A percentile compares a stretch with the other conserved stretches of the same genome.
Evolutionary conservation across 2,113 vertebrate species (phyloP).

Genomic region (Labeo catla): DNA sequence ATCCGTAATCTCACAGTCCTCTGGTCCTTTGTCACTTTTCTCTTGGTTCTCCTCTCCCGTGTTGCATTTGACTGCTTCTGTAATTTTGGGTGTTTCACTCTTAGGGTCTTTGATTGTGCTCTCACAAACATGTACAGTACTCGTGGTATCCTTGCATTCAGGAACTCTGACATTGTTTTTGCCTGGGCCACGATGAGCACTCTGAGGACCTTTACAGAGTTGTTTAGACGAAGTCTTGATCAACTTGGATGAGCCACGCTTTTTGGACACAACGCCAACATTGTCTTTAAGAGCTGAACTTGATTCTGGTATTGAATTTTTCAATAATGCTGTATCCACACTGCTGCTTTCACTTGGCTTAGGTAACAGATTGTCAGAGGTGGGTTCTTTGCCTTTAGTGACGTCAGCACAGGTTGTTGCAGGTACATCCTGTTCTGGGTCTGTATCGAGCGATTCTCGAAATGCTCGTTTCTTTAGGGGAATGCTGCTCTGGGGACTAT

Average conservation of each 20-base stretch:
- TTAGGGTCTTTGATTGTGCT: neutral
- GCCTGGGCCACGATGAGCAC: neutral
- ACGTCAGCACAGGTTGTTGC: constrained; percentile 39
- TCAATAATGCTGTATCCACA: neutral
- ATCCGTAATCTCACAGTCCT: neutral
- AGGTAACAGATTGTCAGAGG: neutral
- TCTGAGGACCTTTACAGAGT: constrained; percentile 25
- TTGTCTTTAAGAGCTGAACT: neutral
- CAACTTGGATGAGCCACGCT: constrained; percentile 17
- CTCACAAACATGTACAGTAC: neutral
- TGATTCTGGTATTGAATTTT: neutral
- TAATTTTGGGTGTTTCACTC: neutral
- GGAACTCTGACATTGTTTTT: neutral
- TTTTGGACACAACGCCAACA: constrained; percentile 3
- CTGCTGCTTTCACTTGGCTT: neutral
- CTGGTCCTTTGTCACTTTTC: neutral
- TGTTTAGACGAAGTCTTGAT: constrained; percentile 29
- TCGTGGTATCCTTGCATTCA: neutral
- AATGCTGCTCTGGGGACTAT: constrained; percentile 73
- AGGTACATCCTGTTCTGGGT: constrained; percentile 61
- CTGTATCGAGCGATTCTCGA: constrained; percentile 70
- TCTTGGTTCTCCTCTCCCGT: constrained; percentile 52
- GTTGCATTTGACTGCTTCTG: constrained; percentile 22
- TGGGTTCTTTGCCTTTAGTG: constrained; percentile 30
- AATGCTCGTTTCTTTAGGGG: constrained; percentile 80